A percentile compares a stretch with the other conserved stretches of the same genome.
phyloP scores from a whole-genome alignment of 2,113 vertebrate genomes.

The Gymnorhina tibicen region DNA sequence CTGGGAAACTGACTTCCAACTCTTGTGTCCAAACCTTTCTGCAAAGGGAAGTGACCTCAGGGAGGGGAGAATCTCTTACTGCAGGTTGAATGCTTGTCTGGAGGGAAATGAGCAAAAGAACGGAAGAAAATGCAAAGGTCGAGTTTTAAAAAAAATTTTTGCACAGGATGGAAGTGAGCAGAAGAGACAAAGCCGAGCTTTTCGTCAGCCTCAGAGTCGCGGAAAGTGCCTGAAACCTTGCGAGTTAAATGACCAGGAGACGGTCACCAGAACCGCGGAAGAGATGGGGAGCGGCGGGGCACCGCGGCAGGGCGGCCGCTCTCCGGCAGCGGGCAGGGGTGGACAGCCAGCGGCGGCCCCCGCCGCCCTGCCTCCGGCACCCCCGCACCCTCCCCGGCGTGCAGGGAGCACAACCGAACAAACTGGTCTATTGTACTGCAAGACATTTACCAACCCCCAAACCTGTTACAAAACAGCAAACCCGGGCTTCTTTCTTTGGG shows the following conservation, averaged over 20 bases:
- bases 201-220: not conserved
- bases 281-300: not conserved
- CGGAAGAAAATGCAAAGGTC: not conserved
- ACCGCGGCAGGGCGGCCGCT: not conserved
- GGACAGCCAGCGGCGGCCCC: not conserved
- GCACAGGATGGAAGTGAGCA: not conserved
- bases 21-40: not conserved
- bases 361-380: not conserved
- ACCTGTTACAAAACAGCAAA: slow-evolving; percentile 28
- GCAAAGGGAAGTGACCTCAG: not conserved
- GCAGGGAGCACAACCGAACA: not conserved
- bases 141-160: not conserved
- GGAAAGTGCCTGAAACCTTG: not conserved
- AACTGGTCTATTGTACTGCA: slow-evolving; percentile 27
- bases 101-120: not conserved
- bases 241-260: not conserved
- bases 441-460: slow-evolving; percentile 19
- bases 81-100: not conserved
- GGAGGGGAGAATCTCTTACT: not conserved
- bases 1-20: not conserved
- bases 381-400: not conserved
- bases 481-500: not conserved
- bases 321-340: not conserved
- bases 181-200: not conserved
- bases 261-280: not conserved